Evolutionary conservation across 2,888 invertebrate species (phyloP).

Genomic region (Ochlodes sylvanus): DNA sequence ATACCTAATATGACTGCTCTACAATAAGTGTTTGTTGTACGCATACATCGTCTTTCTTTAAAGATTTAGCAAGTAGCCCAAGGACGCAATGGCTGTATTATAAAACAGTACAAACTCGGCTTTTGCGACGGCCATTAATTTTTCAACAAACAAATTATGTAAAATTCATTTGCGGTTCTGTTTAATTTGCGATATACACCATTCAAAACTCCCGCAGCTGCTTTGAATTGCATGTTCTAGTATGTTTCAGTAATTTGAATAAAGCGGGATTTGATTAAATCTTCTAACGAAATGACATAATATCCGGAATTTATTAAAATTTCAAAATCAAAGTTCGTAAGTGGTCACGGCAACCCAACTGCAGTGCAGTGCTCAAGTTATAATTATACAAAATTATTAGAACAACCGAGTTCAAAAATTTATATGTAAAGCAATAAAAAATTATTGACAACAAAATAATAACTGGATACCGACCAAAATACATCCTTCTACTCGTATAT

Average conservation of each 20-base stretch:
- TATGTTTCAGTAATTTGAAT: conserved; percentile 2
- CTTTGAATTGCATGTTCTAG: background rate
- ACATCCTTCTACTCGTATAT: too few species aligned
- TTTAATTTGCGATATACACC: conserved; percentile 12
- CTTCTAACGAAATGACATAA: too few species aligned
- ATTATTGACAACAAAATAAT: too few species aligned
- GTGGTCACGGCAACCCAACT: background rate
- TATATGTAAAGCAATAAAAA: too few species aligned
- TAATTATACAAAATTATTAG: too few species aligned
- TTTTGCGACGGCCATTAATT: background rate
- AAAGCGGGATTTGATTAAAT: too few species aligned
- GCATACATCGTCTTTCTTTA: background rate
- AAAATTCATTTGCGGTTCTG: conserved; percentile 8
- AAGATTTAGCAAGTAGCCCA: conserved; percentile 18
- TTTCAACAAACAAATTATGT: conserved; percentile 1
- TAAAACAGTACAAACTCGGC: background rate
- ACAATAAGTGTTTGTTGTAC: background rate
- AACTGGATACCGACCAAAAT: too few species aligned
- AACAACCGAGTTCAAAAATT: too few species aligned
- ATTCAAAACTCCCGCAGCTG: conserved; percentile 1
- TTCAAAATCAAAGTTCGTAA: background rate
- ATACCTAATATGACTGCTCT: too few species aligned
- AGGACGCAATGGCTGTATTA: conserved; percentile 7
- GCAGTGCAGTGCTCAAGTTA: too few species aligned
- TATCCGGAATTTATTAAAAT: too few species aligned